Evolutionary conservation across 2,113 vertebrate species (phyloP).

Genomic region (Coregonus clupeaformis): DNA sequence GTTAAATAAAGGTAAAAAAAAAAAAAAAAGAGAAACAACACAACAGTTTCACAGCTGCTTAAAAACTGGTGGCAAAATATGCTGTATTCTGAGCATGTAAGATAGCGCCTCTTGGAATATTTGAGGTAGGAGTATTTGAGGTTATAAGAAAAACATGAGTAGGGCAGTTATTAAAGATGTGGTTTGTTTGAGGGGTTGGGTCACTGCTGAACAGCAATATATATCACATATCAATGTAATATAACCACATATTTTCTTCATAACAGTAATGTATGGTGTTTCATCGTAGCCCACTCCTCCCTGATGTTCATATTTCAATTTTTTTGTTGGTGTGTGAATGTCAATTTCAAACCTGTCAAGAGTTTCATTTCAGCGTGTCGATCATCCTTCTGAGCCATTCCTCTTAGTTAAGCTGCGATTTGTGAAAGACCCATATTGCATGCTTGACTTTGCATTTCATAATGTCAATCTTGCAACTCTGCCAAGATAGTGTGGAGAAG

Average conservation of each 20-base stretch:
- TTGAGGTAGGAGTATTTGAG: neutral
- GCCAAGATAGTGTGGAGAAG: slow-evolving; percentile 12
- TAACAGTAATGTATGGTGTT: neutral
- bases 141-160: neutral
- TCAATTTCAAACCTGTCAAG: slow-evolving; percentile 21
- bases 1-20: too few relatives aligned
- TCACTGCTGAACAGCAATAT: slow-evolving; percentile 1
- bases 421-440: slow-evolving; percentile 15
- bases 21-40: too few relatives aligned
- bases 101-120: neutral
- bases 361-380: slow-evolving; percentile 10
- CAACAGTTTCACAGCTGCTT: too few relatives aligned
- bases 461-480: slow-evolving; percentile 16
- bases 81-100: too few relatives aligned
- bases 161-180: neutral
- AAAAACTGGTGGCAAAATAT: too few relatives aligned
- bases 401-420: slow-evolving; percentile 28
- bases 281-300: neutral
- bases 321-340: neutral
- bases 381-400: slow-evolving; percentile 15
- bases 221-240: neutral
- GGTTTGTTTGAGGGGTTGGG: neutral
- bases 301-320: neutral
- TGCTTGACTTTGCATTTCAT: slow-evolving; percentile 23
- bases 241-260: neutral